Evolutionary conservation across 2,113 vertebrate species (phyloP).

Genomic region (Sturnus vulgaris): DNA sequence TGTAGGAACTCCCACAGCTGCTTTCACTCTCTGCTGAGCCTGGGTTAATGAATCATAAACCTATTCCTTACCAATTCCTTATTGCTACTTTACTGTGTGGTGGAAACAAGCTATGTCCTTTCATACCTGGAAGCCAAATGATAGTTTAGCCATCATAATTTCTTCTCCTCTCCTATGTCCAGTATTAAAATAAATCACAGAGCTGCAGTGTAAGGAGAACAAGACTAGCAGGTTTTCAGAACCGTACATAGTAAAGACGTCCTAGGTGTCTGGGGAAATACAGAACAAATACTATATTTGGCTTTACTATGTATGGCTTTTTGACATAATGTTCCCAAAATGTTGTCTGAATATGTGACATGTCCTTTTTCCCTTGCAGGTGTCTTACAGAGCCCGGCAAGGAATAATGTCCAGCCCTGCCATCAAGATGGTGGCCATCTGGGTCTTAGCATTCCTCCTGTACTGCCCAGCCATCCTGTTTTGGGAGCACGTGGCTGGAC

Average conservation of each 20-base stretch:
- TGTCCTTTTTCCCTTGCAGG: conserved; percentile 42
- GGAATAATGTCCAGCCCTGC: conserved; percentile 70
- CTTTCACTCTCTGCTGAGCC: neutral
- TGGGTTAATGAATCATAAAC: neutral
- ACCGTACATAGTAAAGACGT: neutral
- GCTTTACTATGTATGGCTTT: neutral
- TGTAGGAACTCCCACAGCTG: neutral
- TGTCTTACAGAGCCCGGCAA: conserved; percentile 81
- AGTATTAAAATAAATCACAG: neutral
- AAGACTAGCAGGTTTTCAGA: neutral
- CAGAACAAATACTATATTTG: neutral
- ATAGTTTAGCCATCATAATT: neutral
- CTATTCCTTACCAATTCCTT: neutral
- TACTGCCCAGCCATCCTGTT: neutral
- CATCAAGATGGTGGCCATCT: conserved; percentile 79
- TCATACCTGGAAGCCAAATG: neutral
- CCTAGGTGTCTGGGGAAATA: neutral
- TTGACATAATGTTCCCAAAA: neutral
- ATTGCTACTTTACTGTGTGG: neutral
- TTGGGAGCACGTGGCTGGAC: neutral
- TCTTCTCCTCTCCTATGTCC: neutral
- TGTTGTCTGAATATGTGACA: neutral
- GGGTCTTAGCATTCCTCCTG: neutral
- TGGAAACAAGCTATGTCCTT: neutral
- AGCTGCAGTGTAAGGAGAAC: neutral